phyloP scores from a whole-genome alignment of 2,888 invertebrate genomes.

The Meiosimyza decipiens region DNA sequence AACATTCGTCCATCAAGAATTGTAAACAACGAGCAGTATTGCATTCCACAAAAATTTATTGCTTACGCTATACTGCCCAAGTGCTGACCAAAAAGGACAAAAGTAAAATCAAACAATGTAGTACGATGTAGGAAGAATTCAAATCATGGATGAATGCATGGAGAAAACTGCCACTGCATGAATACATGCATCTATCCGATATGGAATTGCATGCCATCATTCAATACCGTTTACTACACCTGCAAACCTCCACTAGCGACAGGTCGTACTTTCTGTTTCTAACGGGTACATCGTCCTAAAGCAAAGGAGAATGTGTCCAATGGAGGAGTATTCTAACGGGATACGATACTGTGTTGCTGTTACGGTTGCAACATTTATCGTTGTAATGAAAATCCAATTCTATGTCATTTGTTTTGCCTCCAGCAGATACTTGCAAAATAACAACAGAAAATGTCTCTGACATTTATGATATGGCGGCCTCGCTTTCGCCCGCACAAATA shows the following conservation, averaged over 20 bases:
- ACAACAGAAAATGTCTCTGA: too few species aligned
- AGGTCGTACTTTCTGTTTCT: neutral
- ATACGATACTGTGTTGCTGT: constrained; percentile 9
- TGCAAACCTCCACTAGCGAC: neutral
- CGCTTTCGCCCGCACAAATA: too few species aligned
- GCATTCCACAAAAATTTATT: constrained; percentile 30
- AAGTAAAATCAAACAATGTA: neutral
- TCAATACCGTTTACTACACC: constrained; percentile 14
- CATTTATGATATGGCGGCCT: too few species aligned
- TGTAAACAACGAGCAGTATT: neutral
- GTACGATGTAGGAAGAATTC: neutral
- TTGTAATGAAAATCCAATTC: constrained; percentile 35
- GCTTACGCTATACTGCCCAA: constrained; percentile 21
- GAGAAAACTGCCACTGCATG: neutral
- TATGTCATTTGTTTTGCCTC: constrained; percentile 19
- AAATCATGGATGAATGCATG: neutral
- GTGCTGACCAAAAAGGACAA: constrained; percentile 4
- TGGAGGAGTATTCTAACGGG: neutral
- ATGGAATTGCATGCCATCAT: constrained; percentile 30
- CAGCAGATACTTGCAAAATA: neutral
- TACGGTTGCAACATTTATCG: constrained; percentile 30
- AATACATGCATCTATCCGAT: constrained; percentile 18
- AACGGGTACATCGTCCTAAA: neutral
- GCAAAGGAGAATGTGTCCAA: constrained; percentile 2
- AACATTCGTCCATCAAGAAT: too few species aligned